Conservation (phyloP, 2,797 vertebrate species). For the Acrocephalus scirpaceus region DNA sequence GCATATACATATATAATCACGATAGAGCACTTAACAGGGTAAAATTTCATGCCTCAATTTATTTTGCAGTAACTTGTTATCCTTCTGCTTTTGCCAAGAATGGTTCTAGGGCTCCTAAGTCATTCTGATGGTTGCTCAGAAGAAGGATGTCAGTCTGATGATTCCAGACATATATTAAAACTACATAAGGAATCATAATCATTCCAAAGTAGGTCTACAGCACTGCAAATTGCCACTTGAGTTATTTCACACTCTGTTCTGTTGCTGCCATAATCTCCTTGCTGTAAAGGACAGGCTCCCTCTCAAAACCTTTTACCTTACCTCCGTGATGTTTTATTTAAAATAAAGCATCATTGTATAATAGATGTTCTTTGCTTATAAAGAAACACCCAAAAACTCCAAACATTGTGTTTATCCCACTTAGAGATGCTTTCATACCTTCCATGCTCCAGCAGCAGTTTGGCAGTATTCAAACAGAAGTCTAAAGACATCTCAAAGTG, state of each 20-base stretch:
- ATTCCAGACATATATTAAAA: background rate
- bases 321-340: background rate
- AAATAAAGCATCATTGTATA: background rate
- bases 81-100: background rate
- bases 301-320: background rate
- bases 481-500: slow-evolving; percentile 80
- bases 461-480: slow-evolving; percentile 83
- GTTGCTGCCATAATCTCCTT: background rate
- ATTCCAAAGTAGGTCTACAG: background rate
- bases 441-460: slow-evolving; percentile 84
- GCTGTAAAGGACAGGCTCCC: background rate
- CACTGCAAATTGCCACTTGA: background rate
- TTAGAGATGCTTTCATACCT: slow-evolving; percentile 78
- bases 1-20: background rate
- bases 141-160: background rate
- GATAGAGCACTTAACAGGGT: background rate
- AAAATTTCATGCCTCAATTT: background rate
- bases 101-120: background rate
- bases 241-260: background rate
- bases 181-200: background rate
- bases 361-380: background rate
- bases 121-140: background rate
- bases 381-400: background rate
- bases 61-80: background rate
- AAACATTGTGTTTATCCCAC: background rate